Percentiles rank a stretch among this genome's conserved stretches.
phyloP scores from a whole-genome alignment of 2,113 vertebrate genomes.

The Dendropsophus ebraccatus region DNA sequence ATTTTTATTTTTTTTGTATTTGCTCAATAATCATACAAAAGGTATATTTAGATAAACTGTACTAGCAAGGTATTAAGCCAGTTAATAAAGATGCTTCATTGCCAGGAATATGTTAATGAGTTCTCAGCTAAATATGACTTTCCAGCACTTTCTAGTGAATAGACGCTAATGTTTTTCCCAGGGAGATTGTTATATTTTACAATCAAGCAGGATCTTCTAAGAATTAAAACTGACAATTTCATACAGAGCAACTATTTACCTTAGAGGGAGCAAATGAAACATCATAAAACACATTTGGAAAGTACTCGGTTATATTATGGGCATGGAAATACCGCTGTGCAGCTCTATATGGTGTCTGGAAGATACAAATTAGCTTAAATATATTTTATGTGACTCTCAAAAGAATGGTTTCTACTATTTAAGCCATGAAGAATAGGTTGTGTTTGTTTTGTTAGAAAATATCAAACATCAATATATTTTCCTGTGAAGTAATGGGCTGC shows the following conservation, averaged over 20 bases:
- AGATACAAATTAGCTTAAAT: background rate
- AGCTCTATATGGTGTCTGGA: background rate
- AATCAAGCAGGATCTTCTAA: conserved; percentile 6
- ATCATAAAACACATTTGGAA: conserved; percentile 31
- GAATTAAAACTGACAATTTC: conserved; percentile 37
- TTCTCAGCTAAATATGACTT: conserved; percentile 32
- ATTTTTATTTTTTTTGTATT: background rate
- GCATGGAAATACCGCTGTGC: background rate
- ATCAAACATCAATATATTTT: background rate
- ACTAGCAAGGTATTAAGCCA: background rate
- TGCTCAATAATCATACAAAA: background rate
- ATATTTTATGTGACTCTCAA: background rate
- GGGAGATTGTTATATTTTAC: conserved; percentile 6
- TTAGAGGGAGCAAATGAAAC: conserved; percentile 16
- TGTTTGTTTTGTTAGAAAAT: background rate
- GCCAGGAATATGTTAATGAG: conserved; percentile 23
- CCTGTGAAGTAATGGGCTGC: background rate
- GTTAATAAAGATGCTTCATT: conserved; percentile 12
- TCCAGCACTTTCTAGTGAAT: background rate
- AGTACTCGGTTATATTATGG: conserved; percentile 11
- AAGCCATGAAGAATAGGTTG: background rate
- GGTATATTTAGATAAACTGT: background rate
- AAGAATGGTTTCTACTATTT: background rate
- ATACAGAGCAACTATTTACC: conserved; percentile 33
- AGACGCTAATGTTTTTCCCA: conserved; percentile 13